Conservation (phyloP, 2,797 vertebrate species). For the Urocyon cinereoargenteus region DNA sequence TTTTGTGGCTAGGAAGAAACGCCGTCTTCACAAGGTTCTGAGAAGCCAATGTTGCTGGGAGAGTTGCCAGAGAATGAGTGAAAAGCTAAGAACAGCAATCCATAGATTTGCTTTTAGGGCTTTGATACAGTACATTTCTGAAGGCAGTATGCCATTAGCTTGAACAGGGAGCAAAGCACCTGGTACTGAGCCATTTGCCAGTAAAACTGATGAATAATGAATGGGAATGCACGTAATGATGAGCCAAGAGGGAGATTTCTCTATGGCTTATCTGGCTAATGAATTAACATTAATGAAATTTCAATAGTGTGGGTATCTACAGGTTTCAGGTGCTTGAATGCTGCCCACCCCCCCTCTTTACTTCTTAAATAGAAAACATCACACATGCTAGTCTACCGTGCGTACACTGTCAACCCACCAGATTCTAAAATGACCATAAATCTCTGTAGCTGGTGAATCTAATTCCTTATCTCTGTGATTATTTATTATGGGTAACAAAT, state of each 20-base stretch:
- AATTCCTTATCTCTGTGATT: background rate
- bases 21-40: background rate
- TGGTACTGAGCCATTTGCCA: background rate
- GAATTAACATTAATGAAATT: background rate
- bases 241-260: background rate
- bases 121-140: constrained; percentile 1
- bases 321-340: rapidly evolving
- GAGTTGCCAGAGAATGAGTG: constrained; percentile 20
- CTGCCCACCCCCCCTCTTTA: rapidly evolving
- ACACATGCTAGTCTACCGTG: background rate
- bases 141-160: background rate
- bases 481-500: background rate
- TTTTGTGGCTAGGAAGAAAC: background rate
- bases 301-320: background rate
- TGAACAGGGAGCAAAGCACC: background rate
- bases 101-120: background rate
- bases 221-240: background rate
- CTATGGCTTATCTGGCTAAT: background rate
- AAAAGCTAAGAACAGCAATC: background rate
- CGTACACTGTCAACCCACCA: background rate
- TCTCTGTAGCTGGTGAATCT: background rate
- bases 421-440: background rate
- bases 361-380: background rate
- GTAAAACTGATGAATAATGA: background rate
- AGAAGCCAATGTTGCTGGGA: background rate